These are phyloP conservation scores for Megalonaias nervosa DNA, from an alignment of 1,140 invertebrate species.

Conservation along the genomic window DNA sequence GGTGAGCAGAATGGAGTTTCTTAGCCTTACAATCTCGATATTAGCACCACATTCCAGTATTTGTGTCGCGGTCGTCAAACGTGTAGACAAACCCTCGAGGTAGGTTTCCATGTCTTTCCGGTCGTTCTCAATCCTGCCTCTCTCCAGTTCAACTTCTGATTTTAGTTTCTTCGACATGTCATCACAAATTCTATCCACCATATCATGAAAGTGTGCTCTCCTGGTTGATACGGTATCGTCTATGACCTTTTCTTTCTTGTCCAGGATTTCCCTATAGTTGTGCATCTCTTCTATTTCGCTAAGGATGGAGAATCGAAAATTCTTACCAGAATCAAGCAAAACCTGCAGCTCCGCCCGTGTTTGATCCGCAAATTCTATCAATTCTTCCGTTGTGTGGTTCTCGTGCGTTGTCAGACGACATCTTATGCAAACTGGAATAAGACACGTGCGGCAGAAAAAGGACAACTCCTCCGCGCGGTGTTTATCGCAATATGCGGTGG, in stretches of 20 bases:
- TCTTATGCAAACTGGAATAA: constrained; percentile 34
- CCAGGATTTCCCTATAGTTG: constrained; percentile 24
- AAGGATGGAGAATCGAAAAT: constrained; percentile 13
- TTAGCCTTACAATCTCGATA: constrained; percentile 32
- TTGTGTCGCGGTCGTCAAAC: constrained; percentile 37
- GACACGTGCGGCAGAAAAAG: constrained; percentile 40
- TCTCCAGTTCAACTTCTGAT: constrained; percentile 27
- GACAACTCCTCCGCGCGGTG: constrained; percentile 38
- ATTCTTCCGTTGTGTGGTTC: constrained; percentile 39
- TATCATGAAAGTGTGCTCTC: constrained; percentile 32
- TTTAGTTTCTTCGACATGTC: constrained; percentile 27
- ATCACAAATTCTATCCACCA: constrained; percentile 33
- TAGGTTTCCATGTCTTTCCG: constrained; percentile 28
- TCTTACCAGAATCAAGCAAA: constrained; percentile 26
- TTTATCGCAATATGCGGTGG: constrained; percentile 40
- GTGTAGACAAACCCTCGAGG: constrained; percentile 28
- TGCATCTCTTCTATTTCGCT: constrained; percentile 35
- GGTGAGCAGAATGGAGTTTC: constrained; percentile 5
- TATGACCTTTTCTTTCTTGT: constrained; percentile 21
- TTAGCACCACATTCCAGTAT: constrained; percentile 44
- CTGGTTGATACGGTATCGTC: constrained; percentile 21
- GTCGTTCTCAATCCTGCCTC: constrained; percentile 28
- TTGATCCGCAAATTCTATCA: constrained; percentile 28
- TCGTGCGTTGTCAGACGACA: constrained; percentile 45
- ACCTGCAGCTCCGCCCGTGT: constrained; percentile 19